Percentiles rank a stretch among this genome's conserved stretches.
These are phyloP conservation scores for Leptodirus hochenwartii DNA, from an alignment of 2,888 invertebrate genomes.

Conservation along the genomic window DNA sequence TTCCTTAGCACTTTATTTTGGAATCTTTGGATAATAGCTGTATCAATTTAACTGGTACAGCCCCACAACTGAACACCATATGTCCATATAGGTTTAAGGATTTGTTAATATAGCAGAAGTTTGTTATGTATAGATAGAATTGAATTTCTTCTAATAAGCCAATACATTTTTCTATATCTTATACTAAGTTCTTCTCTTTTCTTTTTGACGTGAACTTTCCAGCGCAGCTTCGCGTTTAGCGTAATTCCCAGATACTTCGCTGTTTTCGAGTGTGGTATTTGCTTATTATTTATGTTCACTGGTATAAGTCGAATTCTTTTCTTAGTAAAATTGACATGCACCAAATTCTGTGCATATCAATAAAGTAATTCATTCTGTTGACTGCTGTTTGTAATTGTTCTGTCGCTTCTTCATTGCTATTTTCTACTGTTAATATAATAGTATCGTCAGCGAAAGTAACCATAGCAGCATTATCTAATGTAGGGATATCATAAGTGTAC, in stretches of 20 bases:
- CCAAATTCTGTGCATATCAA: constrained; percentile 14
- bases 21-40: constrained; percentile 8
- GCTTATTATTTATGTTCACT: constrained; percentile 10
- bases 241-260: constrained; percentile 10
- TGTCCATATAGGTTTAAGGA: constrained; percentile 10
- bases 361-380: constrained; percentile 11
- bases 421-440: constrained; percentile 8
- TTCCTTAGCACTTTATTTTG: constrained; percentile 11
- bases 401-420: constrained; percentile 6
- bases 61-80: constrained; percentile 10
- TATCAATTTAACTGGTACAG: constrained; percentile 8
- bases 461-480: constrained; percentile 6
- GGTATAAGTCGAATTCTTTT: constrained; percentile 11
- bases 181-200: constrained; percentile 12
- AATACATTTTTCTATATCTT: constrained; percentile 10
- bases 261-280: too few relatives aligned
- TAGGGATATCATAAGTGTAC: constrained; percentile 12
- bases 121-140: constrained; percentile 9
- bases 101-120: constrained; percentile 10
- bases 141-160: constrained; percentile 11
- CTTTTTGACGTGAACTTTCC: constrained; percentile 12
- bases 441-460: constrained; percentile 14
- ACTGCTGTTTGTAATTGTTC: constrained; percentile 10
- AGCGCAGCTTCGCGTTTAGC: constrained; percentile 11
- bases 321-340: constrained; percentile 14